A percentile compares a stretch with the other conserved stretches of the same genome.
Evolutionary conservation across 92 coral and sea anemone genomes (phyloP).

Genomic region (Porites lobata): DNA sequence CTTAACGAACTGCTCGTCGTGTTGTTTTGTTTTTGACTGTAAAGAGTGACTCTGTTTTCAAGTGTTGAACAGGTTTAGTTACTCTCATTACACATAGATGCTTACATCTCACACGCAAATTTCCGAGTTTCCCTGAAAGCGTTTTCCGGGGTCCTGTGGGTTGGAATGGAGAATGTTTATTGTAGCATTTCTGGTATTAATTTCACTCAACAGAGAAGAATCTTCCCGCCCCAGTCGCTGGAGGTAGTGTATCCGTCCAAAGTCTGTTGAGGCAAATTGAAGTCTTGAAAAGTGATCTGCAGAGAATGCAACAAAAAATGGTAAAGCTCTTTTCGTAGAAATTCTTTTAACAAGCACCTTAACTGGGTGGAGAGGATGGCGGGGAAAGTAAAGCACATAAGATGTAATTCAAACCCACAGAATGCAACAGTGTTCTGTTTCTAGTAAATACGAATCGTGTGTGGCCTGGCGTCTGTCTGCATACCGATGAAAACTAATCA

Average conservation of each 20-base stretch:
- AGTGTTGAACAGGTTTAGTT: background rate
- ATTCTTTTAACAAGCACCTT: background rate
- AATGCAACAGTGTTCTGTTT: background rate
- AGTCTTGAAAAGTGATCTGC: slow-evolving; percentile 2
- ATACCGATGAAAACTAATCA: background rate
- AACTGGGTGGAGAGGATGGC: background rate
- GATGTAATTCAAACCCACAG: background rate
- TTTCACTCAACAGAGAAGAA: slow-evolving; percentile 7
- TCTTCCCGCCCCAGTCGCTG: background rate
- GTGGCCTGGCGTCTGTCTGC: background rate
- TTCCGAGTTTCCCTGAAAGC: background rate
- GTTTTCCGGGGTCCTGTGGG: background rate
- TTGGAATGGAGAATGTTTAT: background rate
- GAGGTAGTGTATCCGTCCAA: slow-evolving; percentile 3
- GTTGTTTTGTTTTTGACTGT: too few relatives aligned
- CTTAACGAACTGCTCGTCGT: background rate
- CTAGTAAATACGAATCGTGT: background rate
- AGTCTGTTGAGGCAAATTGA: slow-evolving; percentile 6
- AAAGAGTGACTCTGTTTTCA: background rate
- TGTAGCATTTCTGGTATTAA: background rate
- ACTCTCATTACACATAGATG: too few relatives aligned
- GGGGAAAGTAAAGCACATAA: too few relatives aligned
- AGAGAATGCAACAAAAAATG: slow-evolving; percentile 19
- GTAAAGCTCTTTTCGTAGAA: background rate
- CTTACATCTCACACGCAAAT: background rate